phyloP scores from a whole-genome alignment of 53 echinoderm and acorn worm genomes.

The Temnopleurus reevesii region DNA sequence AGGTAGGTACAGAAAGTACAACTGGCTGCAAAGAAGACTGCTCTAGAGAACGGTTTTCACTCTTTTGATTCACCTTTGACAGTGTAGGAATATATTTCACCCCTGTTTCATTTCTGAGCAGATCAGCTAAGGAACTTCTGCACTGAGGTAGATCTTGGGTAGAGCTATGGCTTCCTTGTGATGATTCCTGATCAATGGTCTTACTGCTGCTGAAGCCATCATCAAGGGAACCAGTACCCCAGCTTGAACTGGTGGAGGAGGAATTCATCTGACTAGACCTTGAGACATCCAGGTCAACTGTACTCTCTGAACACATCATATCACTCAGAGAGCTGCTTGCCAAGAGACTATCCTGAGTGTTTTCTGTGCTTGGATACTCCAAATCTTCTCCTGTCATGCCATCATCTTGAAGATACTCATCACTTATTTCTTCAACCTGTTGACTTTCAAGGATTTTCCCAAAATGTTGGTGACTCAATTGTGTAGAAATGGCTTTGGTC shows the following conservation, averaged over 20 bases:
- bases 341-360: slow-evolving; percentile 13
- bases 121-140: slow-evolving; percentile 5
- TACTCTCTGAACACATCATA: slow-evolving; percentile 34
- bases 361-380: not conserved
- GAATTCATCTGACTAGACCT: slow-evolving; percentile 9
- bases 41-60: not conserved
- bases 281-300: not conserved
- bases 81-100: slow-evolving; percentile 9
- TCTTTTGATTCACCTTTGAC: not conserved
- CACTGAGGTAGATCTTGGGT: not conserved
- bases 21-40: not conserved
- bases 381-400: not conserved
- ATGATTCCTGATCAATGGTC: slow-evolving; percentile 27
- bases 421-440: not conserved
- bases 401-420: not conserved
- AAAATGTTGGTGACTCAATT: no score
- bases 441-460: not conserved
- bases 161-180: slow-evolving; percentile 4
- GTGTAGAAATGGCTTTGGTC: not conserved
- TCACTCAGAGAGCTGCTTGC: not conserved
- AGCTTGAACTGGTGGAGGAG: not conserved
- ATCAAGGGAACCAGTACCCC: slow-evolving; percentile 20
- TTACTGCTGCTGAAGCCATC: slow-evolving; percentile 52
- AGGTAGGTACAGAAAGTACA: not conserved
- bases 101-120: not conserved